phyloP scores from a whole-genome alignment of 2,113 vertebrate species.

The Echinops telfairi region DNA sequence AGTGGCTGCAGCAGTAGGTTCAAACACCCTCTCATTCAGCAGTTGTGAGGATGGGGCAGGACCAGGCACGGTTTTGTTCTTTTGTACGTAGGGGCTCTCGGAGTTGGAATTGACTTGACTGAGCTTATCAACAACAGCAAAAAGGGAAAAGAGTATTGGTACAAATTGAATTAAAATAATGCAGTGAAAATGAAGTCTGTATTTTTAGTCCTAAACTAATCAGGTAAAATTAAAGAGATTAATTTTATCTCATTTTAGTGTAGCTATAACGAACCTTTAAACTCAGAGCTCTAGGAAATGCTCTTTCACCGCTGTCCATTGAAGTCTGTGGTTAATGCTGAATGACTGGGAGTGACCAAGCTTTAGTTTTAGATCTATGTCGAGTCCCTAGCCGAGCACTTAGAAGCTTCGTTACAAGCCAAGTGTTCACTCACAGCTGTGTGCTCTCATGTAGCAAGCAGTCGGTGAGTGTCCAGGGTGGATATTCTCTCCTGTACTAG shows the following conservation, averaged over 20 bases:
- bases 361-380: background rate
- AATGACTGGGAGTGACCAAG: background rate
- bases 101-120: too few relatives aligned
- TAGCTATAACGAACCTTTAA: background rate
- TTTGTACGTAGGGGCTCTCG: too few relatives aligned
- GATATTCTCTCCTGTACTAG: background rate
- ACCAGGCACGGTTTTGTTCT: too few relatives aligned
- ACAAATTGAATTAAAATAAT: slow-evolving; percentile 40
- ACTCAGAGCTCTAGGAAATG: background rate
- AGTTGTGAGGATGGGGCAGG: too few relatives aligned
- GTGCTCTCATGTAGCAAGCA: background rate
- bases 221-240: slow-evolving; percentile 27
- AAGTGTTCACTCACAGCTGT: background rate
- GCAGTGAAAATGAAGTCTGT: background rate
- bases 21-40: too few relatives aligned
- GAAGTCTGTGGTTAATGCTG: background rate
- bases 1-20: too few relatives aligned
- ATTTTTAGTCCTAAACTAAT: slow-evolving; percentile 37
- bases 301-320: background rate
- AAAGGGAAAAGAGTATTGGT: background rate
- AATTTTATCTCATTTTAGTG: slow-evolving; percentile 33
- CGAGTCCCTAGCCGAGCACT: background rate
- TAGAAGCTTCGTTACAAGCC: background rate
- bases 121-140: too few relatives aligned
- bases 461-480: background rate